These are phyloP conservation scores for Phalanger gymnotis DNA, from an alignment of 2,797 vertebrate genomes.

Conservation along the genomic window DNA sequence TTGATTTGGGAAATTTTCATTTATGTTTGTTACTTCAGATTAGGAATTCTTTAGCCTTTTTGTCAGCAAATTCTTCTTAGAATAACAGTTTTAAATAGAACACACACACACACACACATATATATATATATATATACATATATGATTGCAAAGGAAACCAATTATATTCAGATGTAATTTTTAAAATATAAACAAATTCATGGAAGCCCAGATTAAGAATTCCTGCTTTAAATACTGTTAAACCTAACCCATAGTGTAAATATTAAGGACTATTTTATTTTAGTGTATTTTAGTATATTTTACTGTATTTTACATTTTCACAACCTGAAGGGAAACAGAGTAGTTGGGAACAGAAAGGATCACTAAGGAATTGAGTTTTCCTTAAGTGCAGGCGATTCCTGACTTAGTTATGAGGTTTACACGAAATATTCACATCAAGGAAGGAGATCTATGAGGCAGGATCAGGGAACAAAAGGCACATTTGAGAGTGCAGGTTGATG, in stretches of 20 bases:
- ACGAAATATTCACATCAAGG: not conserved
- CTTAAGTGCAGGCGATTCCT: not conserved
- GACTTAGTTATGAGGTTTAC: not conserved
- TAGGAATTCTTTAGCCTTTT: not conserved
- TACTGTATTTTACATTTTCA: not conserved
- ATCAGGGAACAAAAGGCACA: not conserved
- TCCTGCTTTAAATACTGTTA: not conserved
- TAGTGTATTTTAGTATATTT: not conserved
- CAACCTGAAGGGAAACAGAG: not conserved
- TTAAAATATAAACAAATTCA: not conserved
- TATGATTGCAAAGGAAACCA: not conserved
- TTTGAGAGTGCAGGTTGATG: not conserved
- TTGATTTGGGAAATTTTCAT: not conserved
- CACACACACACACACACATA: not conserved
- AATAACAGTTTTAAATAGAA: not conserved
- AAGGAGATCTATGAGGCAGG: not conserved
- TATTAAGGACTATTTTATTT: not conserved
- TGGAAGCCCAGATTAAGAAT: not conserved
- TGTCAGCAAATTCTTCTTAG: not conserved
- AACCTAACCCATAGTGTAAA: not conserved
- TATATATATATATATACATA: not conserved
- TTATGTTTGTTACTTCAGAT: not conserved
- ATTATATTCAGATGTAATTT: not conserved
- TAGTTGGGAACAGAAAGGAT: not conserved
- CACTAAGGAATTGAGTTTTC: not conserved